Evolutionary conservation across 2,113 vertebrate genomes (phyloP).

Genomic region (Scartelaos histophorus): DNA sequence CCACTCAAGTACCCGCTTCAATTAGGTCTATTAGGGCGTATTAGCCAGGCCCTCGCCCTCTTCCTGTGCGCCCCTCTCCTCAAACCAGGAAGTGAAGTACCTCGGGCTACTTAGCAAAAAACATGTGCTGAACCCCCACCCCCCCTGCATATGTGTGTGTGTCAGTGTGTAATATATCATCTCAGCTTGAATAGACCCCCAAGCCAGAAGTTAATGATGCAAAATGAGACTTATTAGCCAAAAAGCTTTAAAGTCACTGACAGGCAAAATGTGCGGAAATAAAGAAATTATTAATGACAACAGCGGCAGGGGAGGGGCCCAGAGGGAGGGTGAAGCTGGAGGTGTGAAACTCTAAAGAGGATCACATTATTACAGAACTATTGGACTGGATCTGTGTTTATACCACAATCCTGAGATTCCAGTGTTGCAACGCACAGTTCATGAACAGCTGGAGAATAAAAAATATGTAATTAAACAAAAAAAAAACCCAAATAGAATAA

Average conservation of each 20-base stretch:
- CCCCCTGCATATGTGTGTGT: conserved; percentile 39
- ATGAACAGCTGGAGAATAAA: too few species aligned
- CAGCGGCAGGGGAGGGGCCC: conserved; percentile 24
- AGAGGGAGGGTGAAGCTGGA: conserved; percentile 26
- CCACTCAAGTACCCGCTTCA: conserved; percentile 55
- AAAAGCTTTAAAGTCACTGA: conserved; percentile 76
- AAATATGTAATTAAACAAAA: too few species aligned
- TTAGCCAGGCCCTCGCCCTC: conserved; percentile 57
- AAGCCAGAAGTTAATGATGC: conserved; percentile 80
- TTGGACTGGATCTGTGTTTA: too few species aligned
- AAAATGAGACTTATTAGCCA: conserved; percentile 81
- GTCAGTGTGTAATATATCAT: conserved; percentile 72
- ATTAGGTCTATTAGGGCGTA: conserved; percentile 67
- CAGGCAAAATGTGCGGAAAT: conserved; percentile 62
- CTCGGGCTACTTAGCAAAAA: conserved; percentile 47
- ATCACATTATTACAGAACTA: too few species aligned
- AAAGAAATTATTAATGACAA: conserved; percentile 64
- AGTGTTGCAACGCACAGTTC: too few species aligned
- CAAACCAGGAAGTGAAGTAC: conserved; percentile 38
- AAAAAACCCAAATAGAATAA: too few species aligned
- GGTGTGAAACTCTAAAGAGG: neutral
- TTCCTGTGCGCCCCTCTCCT: conserved; percentile 55
- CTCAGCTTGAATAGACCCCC: conserved; percentile 74
- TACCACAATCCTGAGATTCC: too few species aligned
- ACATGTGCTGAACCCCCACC: conserved; percentile 11